Base-by-base conservation (phyloP, 2,888 invertebrate genomes). In the Malacosoma neustria region DNA sequence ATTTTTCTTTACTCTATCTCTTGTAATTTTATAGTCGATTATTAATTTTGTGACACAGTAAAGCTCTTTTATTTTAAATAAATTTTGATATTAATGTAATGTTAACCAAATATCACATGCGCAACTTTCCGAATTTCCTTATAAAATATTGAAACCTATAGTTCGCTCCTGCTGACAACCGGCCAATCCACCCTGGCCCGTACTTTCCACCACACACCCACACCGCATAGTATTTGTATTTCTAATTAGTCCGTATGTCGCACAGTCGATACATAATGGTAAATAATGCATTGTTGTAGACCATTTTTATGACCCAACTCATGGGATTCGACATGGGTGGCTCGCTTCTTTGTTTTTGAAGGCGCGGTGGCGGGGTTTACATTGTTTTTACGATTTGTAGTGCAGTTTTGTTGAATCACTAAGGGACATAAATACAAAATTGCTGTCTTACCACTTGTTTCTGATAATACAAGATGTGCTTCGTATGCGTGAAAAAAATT, bases 201-300 rank as follows among this genome's bases (percentile, higher is more conserved):
- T 5, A 6, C 5, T 22, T 9, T 2, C 5, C 22, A 5, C 5
- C 73, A 80, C 85, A 82, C 85, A 82, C 79, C 81, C 82, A 73
- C 67, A n/a, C 50, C 51, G 61, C 53, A 51, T 57, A 49, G 50
- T 76, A 74, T 85, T 77, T 81, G 72, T 57, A 61, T 75, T 80
- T 72, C 71, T 74, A 73, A 81, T 84, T 85, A 84, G 75, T 67
- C 53, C 56, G 68, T 64, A 67, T 81, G 82, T 81, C 81, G 70
- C 74, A 57, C 68, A 70, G 75, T 72, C 74, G 79, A 80, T 80
- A 76, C 72, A 79, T 81, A 76, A 82, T 84, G 75, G 80, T 84
- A 82, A 79, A 84, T 85, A 82, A 82, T 80, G 77, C 72, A 76
- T 80, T 77, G 82, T 84, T 76, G 81, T 72, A 72, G 75, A 67